Evolutionary conservation across 2,113 vertebrate species (phyloP).

Genomic region (Nibea coibor): DNA sequence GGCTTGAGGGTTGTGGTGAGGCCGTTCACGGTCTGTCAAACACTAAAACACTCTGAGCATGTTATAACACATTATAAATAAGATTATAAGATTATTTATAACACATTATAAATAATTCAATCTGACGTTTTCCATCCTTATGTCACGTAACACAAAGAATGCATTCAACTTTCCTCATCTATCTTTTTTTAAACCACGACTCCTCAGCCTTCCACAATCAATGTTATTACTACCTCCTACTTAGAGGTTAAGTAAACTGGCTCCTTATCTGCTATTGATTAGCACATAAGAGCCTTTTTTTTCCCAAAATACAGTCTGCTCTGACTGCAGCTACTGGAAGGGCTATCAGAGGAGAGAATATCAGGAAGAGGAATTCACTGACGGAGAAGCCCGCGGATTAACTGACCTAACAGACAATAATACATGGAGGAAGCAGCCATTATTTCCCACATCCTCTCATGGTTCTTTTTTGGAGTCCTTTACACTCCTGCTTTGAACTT

Average conservation of each 20-base stretch:
- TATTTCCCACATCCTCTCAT: constrained; percentile 69
- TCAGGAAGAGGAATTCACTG: constrained; percentile 64
- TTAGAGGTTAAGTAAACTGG: constrained; percentile 58
- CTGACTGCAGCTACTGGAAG: constrained; percentile 35
- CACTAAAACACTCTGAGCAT: too few species aligned
- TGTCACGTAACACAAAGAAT: background rate
- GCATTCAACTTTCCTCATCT: background rate
- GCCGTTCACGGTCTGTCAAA: too few species aligned
- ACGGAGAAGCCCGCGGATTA: constrained; percentile 43
- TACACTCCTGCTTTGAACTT: constrained; percentile 63
- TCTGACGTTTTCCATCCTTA: constrained; percentile 5
- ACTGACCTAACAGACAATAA: constrained; percentile 54
- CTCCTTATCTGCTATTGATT: constrained; percentile 41
- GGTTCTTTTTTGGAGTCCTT: constrained; percentile 43
- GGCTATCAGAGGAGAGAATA: constrained; percentile 33
- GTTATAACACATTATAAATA: too few species aligned
- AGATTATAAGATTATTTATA: too few species aligned
- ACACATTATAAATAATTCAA: background rate
- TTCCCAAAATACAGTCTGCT: constrained; percentile 58
- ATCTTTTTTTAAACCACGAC: background rate
- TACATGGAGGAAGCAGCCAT: constrained; percentile 72
- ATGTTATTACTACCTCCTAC: constrained; percentile 29
- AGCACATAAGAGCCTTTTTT: background rate
- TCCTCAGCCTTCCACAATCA: background rate
- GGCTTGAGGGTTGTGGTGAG: too few species aligned